A percentile compares a stretch with the other conserved stretches of the same genome.
These are phyloP conservation scores for Cataglyphis hispanica DNA, from an alignment of 1,140 invertebrate genomes.

Conservation along the genomic window DNA sequence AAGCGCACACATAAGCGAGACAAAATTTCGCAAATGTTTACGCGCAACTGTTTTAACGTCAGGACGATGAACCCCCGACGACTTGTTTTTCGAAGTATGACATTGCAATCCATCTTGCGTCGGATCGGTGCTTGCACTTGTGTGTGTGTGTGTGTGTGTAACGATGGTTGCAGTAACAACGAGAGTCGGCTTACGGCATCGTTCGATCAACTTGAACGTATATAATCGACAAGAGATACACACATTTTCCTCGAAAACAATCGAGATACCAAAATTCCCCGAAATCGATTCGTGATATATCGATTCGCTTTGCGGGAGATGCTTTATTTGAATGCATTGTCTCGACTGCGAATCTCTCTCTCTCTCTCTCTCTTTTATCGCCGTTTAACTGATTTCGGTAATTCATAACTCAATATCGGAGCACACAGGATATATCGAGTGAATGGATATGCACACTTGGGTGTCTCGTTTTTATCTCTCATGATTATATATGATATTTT, in stretches of 20 bases:
- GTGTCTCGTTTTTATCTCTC: background rate
- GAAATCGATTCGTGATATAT: conserved; percentile 1
- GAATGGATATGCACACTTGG: background rate
- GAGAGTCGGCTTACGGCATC: conserved; percentile 53
- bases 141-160: background rate
- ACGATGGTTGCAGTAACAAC: conserved; percentile 10
- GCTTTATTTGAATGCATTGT: background rate
- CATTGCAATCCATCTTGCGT: conserved; percentile 50
- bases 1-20: conserved; percentile 31
- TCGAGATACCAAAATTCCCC: conserved; percentile 49
- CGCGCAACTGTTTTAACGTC: conserved; percentile 23
- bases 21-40: conserved; percentile 64
- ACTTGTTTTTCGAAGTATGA: conserved; percentile 34
- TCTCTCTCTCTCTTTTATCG: conserved; percentile 32
- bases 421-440: background rate
- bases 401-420: background rate
- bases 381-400: conserved; percentile 23
- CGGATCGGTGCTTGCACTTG: background rate
- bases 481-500: background rate
- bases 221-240: conserved; percentile 42
- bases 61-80: conserved; percentile 67
- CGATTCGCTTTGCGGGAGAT: conserved; percentile 28
- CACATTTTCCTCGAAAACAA: conserved; percentile 35
- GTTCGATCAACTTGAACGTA: conserved; percentile 57
- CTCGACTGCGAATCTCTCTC: background rate